Conservation (phyloP, 2,888 invertebrate species). For the Adineta ricciae region DNA sequence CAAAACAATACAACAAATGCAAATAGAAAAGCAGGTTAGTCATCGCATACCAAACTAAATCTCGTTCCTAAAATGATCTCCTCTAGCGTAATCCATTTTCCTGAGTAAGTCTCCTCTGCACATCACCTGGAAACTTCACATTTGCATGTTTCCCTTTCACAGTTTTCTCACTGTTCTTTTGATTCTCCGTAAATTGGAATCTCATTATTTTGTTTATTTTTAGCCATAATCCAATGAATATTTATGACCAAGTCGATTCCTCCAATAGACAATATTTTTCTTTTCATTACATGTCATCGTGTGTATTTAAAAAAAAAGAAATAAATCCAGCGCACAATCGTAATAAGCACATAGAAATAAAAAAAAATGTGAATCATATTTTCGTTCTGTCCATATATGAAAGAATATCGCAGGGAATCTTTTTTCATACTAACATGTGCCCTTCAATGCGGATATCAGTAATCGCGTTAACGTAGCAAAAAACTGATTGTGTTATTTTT, state of each 20-base stretch:
- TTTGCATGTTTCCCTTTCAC: background rate
- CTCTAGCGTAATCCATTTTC: background rate
- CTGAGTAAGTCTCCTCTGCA: background rate
- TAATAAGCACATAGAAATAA: too few relatives aligned
- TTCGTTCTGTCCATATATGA: too few relatives aligned
- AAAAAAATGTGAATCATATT: too few relatives aligned
- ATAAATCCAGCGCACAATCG: background rate
- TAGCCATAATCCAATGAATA: background rate
- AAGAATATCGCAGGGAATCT: too few relatives aligned
- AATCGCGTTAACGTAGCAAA: too few relatives aligned
- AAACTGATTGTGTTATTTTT: too few relatives aligned
- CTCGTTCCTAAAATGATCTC: background rate
- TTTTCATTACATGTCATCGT: background rate
- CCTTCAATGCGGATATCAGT: too few relatives aligned
- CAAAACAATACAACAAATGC: background rate
- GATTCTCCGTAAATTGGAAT: background rate
- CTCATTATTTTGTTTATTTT: background rate
- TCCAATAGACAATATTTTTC: background rate
- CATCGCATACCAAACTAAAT: background rate
- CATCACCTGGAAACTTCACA: too few relatives aligned
- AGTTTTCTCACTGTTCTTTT: background rate
- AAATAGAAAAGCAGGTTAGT: slow-evolving; percentile 8
- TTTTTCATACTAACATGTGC: too few relatives aligned
- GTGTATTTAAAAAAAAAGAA: background rate
- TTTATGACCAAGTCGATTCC: background rate